Conservation (phyloP, 2,888 invertebrate genomes). For the Eremobia ochroleuca region DNA sequence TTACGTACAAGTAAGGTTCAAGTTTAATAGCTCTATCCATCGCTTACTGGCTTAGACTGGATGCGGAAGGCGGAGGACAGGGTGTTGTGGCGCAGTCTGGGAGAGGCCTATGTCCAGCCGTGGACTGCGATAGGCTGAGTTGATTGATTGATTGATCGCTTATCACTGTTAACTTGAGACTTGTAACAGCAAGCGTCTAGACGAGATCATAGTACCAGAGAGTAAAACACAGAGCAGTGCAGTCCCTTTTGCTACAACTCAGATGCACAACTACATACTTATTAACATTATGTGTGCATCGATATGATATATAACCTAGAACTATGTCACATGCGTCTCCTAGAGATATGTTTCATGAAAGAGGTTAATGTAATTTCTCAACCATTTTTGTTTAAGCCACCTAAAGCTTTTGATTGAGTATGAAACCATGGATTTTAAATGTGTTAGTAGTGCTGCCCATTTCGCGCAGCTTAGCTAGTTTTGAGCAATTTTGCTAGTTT, state of each 20-base stretch:
- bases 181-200: slow-evolving; percentile 34
- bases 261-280: neutral
- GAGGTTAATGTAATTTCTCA: neutral
- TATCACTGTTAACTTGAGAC: slow-evolving; percentile 25
- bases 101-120: no score
- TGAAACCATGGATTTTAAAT: neutral
- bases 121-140: no score
- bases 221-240: no score
- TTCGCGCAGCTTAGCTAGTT: no score
- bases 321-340: neutral
- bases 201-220: slow-evolving; percentile 22
- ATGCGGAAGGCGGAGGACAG: no score
- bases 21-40: neutral
- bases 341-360: neutral
- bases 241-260: neutral
- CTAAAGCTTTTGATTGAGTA: neutral
- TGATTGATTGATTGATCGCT: no score
- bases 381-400: neutral
- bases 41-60: no score
- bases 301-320: slow-evolving; percentile 13
- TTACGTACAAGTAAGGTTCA: neutral
- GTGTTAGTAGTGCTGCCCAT: neutral
- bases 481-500: no score
- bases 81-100: no score
- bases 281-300: slow-evolving; percentile 1